Evolutionary conservation across 2,113 vertebrate genomes (phyloP).

Genomic region (Agelaius phoeniceus): DNA sequence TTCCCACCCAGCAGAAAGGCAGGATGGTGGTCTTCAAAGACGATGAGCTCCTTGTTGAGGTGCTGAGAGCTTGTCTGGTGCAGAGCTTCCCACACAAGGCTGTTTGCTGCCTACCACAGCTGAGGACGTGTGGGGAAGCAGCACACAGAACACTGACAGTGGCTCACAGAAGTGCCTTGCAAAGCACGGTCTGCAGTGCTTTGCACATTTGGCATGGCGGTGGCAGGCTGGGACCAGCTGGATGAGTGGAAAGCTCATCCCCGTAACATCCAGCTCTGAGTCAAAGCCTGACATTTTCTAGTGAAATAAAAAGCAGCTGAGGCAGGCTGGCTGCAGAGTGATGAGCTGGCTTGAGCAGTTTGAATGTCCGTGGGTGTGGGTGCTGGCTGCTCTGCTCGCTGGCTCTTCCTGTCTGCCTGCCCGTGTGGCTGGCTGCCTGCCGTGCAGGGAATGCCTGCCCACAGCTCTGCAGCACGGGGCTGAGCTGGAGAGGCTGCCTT

Average conservation of each 20-base stretch:
- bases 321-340: slow-evolving; percentile 1
- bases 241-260: background rate
- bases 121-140: background rate
- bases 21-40: background rate
- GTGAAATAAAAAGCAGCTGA: slow-evolving; percentile 55
- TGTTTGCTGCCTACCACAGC: background rate
- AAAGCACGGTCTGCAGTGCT: background rate
- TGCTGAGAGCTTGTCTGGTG: background rate
- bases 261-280: slow-evolving; percentile 17
- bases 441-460: background rate
- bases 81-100: background rate
- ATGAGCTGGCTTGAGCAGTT: background rate
- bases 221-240: slow-evolving; percentile 10
- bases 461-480: background rate
- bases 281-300: slow-evolving; percentile 40
- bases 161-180: background rate
- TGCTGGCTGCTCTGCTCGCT: background rate
- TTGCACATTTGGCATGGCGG: background rate
- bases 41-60: background rate
- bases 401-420: background rate
- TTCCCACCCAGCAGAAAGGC: background rate
- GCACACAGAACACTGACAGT: fast-evolving
- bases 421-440: background rate
- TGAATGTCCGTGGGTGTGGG: background rate
- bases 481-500: background rate